phyloP scores from a whole-genome alignment of 2,888 invertebrate species.

The Zaprionus lineosus region DNA sequence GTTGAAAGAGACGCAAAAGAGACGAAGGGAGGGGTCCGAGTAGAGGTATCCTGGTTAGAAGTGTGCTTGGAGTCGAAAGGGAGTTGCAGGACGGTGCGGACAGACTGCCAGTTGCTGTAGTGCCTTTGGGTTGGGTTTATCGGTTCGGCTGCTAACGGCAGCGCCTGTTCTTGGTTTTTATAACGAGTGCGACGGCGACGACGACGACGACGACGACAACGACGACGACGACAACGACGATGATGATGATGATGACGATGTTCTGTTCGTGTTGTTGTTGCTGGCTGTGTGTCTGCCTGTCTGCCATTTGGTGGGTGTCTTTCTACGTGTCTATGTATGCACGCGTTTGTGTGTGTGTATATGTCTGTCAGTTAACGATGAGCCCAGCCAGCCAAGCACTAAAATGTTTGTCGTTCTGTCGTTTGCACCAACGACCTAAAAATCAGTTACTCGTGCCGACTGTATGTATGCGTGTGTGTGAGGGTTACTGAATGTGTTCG shows the following conservation, averaged over 20 bases:
- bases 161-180: conserved; percentile 24
- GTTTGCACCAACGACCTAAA: conserved; percentile 76
- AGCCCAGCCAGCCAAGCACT: conserved; percentile 46
- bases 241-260: conserved; percentile 39
- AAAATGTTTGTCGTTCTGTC: conserved; percentile 65
- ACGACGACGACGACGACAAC: conserved; percentile 33
- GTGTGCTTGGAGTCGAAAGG: background rate
- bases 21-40: too few relatives aligned
- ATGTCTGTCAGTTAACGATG: conserved; percentile 48
- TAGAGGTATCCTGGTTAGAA: too few relatives aligned
- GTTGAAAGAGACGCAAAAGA: conserved; percentile 11
- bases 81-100: background rate
- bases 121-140: conserved; percentile 16
- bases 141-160: conserved; percentile 14
- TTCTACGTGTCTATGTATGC: conserved; percentile 2
- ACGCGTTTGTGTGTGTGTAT: conserved; percentile 12
- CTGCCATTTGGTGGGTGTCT: conserved; percentile 42
- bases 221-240: conserved; percentile 27
- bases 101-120: conserved; percentile 23
- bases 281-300: conserved; percentile 53
- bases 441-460: conserved; percentile 62
- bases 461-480: conserved; percentile 19
- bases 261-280: conserved; percentile 28
- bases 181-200: conserved; percentile 39
- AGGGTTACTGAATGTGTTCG: conserved; percentile 11